Percentiles rank a stretch among this genome's conserved stretches.
Evolutionary conservation across 1,140 invertebrate species (phyloP).

Genomic region (Pseudomyrmex flavicornis): DNA sequence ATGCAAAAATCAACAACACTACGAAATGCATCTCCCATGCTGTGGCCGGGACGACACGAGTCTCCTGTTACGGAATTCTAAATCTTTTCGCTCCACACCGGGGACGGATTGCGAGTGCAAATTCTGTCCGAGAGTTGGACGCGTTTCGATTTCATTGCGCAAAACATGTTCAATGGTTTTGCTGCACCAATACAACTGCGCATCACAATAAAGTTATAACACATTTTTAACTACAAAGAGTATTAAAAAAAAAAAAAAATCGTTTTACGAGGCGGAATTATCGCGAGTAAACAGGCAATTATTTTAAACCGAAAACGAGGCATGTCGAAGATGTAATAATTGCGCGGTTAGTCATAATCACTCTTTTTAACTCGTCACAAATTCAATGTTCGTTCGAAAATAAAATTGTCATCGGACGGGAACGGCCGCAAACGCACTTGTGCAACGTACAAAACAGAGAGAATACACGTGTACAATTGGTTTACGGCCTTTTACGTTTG

Average conservation of each 20-base stretch:
- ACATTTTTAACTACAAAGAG: neutral
- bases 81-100: neutral
- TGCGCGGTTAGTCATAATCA: neutral
- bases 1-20: slow-evolving; percentile 84
- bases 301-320: neutral
- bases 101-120: too few species aligned
- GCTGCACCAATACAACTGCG: too few species aligned
- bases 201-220: neutral
- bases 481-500: slow-evolving; percentile 32
- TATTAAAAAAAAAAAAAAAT: neutral
- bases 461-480: slow-evolving; percentile 33
- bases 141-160: too few species aligned
- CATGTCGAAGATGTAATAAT: neutral
- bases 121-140: neutral
- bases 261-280: too few species aligned
- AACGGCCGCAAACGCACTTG: neutral
- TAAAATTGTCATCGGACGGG: slow-evolving; percentile 20
- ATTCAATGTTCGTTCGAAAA: slow-evolving; percentile 3
- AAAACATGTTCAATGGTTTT: too few species aligned
- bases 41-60: slow-evolving; percentile 55
- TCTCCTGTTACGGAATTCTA: slow-evolving; percentile 39
- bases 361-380: slow-evolving; percentile 6
- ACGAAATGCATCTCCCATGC: slow-evolving; percentile 76
- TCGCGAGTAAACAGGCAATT: neutral
- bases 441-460: neutral